Base-by-base conservation (phyloP, 2,113 vertebrate genomes). In the Psittacus erithacus region DNA sequence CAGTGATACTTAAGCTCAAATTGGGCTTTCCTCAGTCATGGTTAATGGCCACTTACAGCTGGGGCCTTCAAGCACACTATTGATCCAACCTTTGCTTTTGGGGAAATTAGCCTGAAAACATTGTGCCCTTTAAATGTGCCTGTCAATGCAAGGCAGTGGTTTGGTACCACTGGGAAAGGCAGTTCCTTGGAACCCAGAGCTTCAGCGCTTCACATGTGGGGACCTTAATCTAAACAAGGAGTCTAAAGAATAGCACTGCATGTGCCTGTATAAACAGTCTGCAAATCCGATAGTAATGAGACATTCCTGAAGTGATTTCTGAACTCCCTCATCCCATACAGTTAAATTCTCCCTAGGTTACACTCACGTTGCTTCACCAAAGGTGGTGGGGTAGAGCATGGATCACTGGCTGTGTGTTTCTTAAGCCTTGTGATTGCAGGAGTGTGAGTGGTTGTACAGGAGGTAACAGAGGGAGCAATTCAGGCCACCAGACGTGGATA, bases 221-320 rank as follows among this genome's bases (percentile, higher is more conserved):
- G 57, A 65, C 43, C 63, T 68, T 81, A 60, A 85, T 88, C 63
- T 86, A 87, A 91, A 69, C 24, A 71, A 41, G n/a, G 65, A 78
- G 24, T 27, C 23, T 46, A 44, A 86, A 69, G 69, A 74, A 49
- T 35, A 82, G 44, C 20, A 0, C 35, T 50, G 68, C 71, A 5
- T 60, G 60, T 88, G 79, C 77, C 80, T 82, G 9, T 87, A 27
- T 84, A 88, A 94, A 73, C 77, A 81, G 23, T 38, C 77, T 70
- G 67, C 62, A 93, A 92, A 73, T 92, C 73, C 13, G 2, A 64
- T 64, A 81, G 86, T 79, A 89, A 69, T 73, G 81, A 91, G 74
- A 69, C 70, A 65, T 84, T 95, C 44, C 86, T 86, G 74, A 88
- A 60, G 65, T 88, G 80, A 81, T 92, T 93, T 88, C 69, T 90